Evolutionary conservation across 2,113 vertebrate species (phyloP).

Genomic region (Atrichornis clamosus): DNA sequence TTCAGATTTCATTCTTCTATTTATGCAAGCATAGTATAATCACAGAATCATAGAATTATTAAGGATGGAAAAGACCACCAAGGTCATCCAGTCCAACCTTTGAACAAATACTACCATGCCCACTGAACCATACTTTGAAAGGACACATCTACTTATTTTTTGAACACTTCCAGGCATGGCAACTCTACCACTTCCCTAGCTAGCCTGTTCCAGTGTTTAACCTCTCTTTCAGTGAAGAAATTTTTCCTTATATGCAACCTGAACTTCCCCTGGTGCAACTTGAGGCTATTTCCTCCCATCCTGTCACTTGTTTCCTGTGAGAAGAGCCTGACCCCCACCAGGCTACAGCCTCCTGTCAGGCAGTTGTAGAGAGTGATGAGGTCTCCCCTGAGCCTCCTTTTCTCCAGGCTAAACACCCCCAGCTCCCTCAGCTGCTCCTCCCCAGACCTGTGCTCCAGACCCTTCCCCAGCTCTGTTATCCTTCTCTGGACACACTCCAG

Average conservation of each 20-base stretch:
- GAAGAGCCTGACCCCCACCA: not conserved
- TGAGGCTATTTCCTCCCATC: not conserved
- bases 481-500: not conserved
- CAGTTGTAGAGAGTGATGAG: not conserved
- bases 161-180: not conserved
- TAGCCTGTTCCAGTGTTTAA: not conserved
- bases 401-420: not conserved
- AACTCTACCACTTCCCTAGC: not conserved
- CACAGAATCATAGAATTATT: not conserved
- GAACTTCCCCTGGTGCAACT: not conserved
- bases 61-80: not conserved
- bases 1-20: not conserved
- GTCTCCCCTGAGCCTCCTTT: not conserved
- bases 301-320: not conserved
- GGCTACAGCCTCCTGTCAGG: not conserved
- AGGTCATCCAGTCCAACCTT: not conserved
- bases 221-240: no score
- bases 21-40: not conserved
- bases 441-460: not conserved
- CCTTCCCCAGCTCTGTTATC: not conserved
- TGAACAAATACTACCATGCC: not conserved
- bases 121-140: not conserved
- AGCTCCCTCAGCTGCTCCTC: not conserved
- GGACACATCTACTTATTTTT: not conserved
- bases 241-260: not conserved